Base-by-base conservation (phyloP, 2,888 invertebrate species). In the Lithophane leautieri region DNA sequence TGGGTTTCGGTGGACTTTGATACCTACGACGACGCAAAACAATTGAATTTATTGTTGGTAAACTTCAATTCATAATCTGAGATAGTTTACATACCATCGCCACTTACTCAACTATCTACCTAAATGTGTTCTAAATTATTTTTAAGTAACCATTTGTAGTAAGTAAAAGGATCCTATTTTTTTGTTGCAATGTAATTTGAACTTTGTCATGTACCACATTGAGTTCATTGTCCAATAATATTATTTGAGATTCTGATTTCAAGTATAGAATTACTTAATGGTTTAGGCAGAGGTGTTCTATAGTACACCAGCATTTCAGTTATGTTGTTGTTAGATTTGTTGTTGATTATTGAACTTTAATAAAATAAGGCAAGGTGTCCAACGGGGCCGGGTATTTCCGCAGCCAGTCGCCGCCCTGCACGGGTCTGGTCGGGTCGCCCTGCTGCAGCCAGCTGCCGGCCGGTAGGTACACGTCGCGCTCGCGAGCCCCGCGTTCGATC, bases 381-480 rank as follows among this genome's bases (percentile, higher is more conserved):
- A 98, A 89, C 0, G 97, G 97, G 0, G 97, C 98, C 2, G 96
- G 91, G 91, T 97, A 98, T 89, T 97, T 90, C 6, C 92, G 84
- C 0, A 98, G 71, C 96, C 97, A 97, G 34, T 88, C 91, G 0
- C 97, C 97, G 9, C 98, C 98, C 22, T 79, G 69, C 70, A 95
- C 89, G 0, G 84, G 79, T 0, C 75, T 81, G 40, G 89, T 83
- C 6, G 84, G 85, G 79, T 93, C 90, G 34, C 96, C 97, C 75
- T 94, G 95, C 89, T 97, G 97, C 66, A 93, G 92, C 98, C 98
- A 98, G 52, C 2, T 79, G 89, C 98, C 98, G 11, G 83, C 91
- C 0, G 98, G 98, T 4, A 98, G 95, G 93, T 97, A 98, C 61
- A 98, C 94, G 90, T 97, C 96, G 2, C 98, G 95, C 1, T 87